These are phyloP conservation scores for Hyles vespertilio DNA, from an alignment of 1,140 invertebrate species.

Conservation along the genomic window DNA sequence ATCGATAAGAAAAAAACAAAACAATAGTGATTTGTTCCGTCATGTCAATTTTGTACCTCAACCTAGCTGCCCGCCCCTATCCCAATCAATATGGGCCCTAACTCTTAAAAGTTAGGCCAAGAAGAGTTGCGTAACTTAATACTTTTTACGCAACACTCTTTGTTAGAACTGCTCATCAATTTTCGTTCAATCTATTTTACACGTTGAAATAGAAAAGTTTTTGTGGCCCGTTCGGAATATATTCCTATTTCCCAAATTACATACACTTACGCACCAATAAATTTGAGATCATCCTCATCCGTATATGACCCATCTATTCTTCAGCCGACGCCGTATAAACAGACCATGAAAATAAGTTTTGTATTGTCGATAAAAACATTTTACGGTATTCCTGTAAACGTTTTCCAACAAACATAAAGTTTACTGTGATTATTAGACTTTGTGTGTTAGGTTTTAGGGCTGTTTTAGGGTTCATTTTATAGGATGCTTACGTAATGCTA, in stretches of 20 bases:
- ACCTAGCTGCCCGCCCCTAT: too few relatives aligned
- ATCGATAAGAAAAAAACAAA: too few relatives aligned
- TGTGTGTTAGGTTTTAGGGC: neutral
- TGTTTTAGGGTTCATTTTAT: constrained; percentile 4
- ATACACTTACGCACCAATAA: constrained; percentile 30
- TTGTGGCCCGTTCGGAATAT: neutral
- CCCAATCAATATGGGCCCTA: too few relatives aligned
- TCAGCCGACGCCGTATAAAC: constrained; percentile 49
- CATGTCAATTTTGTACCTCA: too few relatives aligned
- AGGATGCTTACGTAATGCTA: neutral
- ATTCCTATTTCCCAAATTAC: constrained; percentile 9
- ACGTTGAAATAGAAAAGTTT: too few relatives aligned
- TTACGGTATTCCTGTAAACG: constrained; percentile 37
- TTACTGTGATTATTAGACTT: constrained; percentile 18
- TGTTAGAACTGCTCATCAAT: too few relatives aligned
- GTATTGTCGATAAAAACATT: constrained; percentile 57
- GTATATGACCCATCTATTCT: constrained; percentile 37
- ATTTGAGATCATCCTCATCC: constrained; percentile 40
- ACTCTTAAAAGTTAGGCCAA: too few relatives aligned
- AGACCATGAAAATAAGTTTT: constrained; percentile 62
- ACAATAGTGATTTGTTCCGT: too few relatives aligned
- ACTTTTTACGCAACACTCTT: too few relatives aligned
- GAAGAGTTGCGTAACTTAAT: too few relatives aligned
- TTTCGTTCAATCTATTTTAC: too few relatives aligned
- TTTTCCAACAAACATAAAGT: constrained; percentile 30